Percentiles rank a stretch among this genome's conserved stretches.
These are phyloP conservation scores for Lagorchestes hirsutus DNA, from an alignment of 2,797 vertebrate genomes.

Conservation along the genomic window DNA sequence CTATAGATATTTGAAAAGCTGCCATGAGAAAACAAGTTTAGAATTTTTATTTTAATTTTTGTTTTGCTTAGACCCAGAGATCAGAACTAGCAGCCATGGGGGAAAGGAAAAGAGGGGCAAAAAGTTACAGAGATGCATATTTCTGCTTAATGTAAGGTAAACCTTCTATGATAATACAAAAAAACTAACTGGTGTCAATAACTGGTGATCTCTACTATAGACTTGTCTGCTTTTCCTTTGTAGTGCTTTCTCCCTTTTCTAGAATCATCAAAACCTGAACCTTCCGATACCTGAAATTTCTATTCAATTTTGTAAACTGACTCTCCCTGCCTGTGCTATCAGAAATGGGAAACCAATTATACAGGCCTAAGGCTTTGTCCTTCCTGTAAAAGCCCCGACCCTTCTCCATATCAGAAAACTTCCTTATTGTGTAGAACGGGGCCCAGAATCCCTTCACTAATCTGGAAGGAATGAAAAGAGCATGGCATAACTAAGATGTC, in stretches of 20 bases:
- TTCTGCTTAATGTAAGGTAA: not conserved
- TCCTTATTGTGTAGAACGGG: not conserved
- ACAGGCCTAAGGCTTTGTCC: not conserved
- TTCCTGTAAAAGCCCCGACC: not conserved
- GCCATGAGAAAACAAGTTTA: not conserved
- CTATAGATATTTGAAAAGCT: not conserved
- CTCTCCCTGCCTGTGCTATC: not conserved
- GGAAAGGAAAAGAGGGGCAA: too few relatives aligned
- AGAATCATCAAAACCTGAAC: not conserved
- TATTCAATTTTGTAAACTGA: not conserved
- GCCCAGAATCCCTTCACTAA: not conserved
- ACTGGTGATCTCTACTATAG: not conserved
- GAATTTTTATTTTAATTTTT: not conserved
- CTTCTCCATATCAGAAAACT: not conserved
- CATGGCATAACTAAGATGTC: too few relatives aligned
- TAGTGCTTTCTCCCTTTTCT: not conserved
- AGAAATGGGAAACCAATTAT: not conserved
- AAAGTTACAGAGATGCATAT: not conserved
- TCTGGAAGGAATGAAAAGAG: not conserved
- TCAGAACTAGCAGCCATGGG: not conserved
- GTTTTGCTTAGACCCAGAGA: not conserved
- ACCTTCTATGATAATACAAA: not conserved
- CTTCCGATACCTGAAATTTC: not conserved
- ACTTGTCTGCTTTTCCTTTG: not conserved
- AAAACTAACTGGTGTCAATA: not conserved